Evolutionary conservation across 2,888 invertebrate species (phyloP), one percentile per base, ranked within the genome.

Genomic region (Auanema freiburgensis): DNA sequence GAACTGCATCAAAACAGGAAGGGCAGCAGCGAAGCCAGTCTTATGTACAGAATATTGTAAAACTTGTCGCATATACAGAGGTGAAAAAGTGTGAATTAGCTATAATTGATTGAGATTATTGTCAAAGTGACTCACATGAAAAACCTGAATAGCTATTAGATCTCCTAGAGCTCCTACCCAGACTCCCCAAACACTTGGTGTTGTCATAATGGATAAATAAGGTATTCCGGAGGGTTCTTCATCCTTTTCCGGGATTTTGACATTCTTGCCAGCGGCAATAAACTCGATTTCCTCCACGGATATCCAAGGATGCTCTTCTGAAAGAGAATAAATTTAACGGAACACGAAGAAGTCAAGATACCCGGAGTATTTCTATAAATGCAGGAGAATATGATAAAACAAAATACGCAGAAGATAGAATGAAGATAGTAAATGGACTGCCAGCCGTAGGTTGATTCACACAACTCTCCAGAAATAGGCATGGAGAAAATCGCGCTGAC

Each of bases 161-260:
- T 82, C 80, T 2, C 81, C 82, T n/a, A 80, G 69, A 2, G 80
- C 80, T 6, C 81, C 79, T 14, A 81, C 72, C 66, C 81, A 75
- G 25, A 82, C 74, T 1, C 76, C 82, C 82, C 82, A 82, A 53
- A 82, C 75, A 3, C 78, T 74, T 8, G 75, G 77, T 24, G 81
- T 80, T 10, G 72, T 64, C 41, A 78, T 51, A 43, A 82, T 77
- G 18, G 74, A 74, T 24, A 71, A 59, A 57, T 80, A 80, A 3
- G 82, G 82, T 10, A 79, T 77, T 56, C 33, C 33, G 8, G 33
- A 5, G 55, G 56, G 46, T 43, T 53, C 24, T 61, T 43, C n/a
- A 53, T 54, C 10, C 12, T 53, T 58, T 1, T 18, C 10, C 43
- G 16, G n/a, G 12, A 54, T 50, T 40, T 50, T 49, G 12, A 62